Evolutionary conservation across 2,888 invertebrate species (phyloP).

Genomic region (Pasiphila rectangulata): DNA sequence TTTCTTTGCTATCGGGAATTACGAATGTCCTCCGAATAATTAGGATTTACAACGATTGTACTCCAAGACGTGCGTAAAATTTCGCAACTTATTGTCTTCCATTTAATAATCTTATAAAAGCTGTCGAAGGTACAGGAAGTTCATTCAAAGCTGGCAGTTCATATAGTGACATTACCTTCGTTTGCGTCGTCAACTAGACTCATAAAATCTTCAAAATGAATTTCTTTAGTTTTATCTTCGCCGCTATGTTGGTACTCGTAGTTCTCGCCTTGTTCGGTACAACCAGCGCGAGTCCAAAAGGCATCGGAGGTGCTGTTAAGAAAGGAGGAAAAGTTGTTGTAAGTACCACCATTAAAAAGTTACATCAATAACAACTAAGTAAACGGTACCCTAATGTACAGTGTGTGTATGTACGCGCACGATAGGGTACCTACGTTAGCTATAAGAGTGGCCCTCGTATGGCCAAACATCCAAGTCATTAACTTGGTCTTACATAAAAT

Average conservation of each 20-base stretch:
- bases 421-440: no score
- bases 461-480: no score
- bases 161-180: neutral
- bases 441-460: no score
- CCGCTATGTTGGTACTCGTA: constrained; percentile 39
- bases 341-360: constrained; percentile 30
- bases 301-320: constrained; percentile 40
- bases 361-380: no score
- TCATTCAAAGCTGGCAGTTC: neutral
- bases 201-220: constrained; percentile 38
- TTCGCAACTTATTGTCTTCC: neutral
- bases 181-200: no score
- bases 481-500: no score
- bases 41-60: neutral
- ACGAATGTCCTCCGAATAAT: neutral
- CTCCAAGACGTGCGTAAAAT: neutral
- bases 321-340: constrained; percentile 46
- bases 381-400: no score
- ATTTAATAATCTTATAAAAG: neutral
- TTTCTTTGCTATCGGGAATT: neutral
- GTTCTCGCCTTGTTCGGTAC: constrained; percentile 36
- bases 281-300: constrained; percentile 38
- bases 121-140: neutral
- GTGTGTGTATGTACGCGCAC: no score
- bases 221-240: constrained; percentile 36